phyloP scores from a whole-genome alignment of 1,140 invertebrate genomes.

The Cyclina sinensis region DNA sequence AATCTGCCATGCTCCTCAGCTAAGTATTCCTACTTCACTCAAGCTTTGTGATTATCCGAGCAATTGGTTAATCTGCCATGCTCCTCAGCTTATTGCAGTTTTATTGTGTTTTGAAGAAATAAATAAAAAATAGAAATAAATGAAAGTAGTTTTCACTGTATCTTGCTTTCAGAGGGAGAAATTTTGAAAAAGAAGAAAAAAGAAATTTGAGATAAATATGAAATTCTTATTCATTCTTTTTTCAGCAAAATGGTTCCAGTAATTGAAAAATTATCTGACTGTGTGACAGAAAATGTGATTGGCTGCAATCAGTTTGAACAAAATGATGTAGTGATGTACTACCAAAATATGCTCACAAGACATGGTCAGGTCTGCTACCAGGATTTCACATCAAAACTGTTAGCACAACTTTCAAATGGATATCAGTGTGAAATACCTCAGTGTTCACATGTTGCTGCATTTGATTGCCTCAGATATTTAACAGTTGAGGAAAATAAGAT shows the following conservation, averaged over 20 bases:
- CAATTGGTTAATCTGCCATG: too few relatives aligned
- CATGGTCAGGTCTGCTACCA: neutral
- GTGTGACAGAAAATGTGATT: neutral
- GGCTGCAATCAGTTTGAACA: neutral
- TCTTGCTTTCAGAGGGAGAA: too few relatives aligned
- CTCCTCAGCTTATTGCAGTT: too few relatives aligned
- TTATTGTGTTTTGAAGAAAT: too few relatives aligned
- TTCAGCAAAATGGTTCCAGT: constrained; percentile 9
- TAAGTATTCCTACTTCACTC: too few relatives aligned
- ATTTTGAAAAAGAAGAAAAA: too few relatives aligned
- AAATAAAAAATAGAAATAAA: too few relatives aligned
- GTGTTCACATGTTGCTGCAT: neutral
- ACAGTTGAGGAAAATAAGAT: neutral
- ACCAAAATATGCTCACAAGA: neutral
- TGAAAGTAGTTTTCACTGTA: too few relatives aligned
- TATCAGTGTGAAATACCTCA: neutral
- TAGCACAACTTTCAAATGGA: neutral
- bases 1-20: too few relatives aligned
- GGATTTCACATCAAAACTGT: neutral
- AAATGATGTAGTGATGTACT: neutral
- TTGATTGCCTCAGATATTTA: neutral
- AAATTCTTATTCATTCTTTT: too few relatives aligned
- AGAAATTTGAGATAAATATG: too few relatives aligned
- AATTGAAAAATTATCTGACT: constrained; percentile 6
- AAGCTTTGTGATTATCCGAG: too few relatives aligned